phyloP scores from a whole-genome alignment of 92 coral and sea anemone genomes.

The Umimayanthus chanpuru region DNA sequence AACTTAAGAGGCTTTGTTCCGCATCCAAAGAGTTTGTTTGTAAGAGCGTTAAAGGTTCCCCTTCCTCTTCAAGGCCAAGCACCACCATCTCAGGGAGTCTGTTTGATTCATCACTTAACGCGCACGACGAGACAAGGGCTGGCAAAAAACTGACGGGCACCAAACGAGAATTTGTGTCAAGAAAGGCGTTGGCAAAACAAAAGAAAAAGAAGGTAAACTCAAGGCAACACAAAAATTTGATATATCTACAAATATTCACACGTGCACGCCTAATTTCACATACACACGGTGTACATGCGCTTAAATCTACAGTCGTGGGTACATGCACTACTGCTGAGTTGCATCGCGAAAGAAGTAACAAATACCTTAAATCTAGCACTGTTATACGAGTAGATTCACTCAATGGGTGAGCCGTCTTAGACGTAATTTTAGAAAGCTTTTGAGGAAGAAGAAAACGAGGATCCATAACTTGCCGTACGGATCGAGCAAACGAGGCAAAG shows the following conservation, averaged over 20 bases:
- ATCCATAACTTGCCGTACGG: no score
- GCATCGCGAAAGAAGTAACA: no score
- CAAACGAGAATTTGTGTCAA: not conserved
- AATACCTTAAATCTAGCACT: no score
- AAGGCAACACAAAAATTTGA: not conserved
- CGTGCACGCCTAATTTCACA: no score
- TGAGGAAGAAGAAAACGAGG: no score
- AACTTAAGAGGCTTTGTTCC: not conserved
- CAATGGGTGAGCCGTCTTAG: no score
- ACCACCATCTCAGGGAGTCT: not conserved
- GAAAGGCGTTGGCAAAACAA: not conserved
- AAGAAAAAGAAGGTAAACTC: conserved; percentile 15
- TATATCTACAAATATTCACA: not conserved
- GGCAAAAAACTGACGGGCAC: not conserved
- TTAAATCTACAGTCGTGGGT: not conserved
- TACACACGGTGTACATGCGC: not conserved
- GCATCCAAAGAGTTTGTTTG: not conserved
- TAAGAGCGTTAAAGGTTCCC: not conserved
- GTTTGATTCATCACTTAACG: not conserved
- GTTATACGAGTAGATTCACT: no score
- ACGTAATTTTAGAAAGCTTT: no score
- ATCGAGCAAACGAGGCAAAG: no score
- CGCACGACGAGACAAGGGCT: not conserved
- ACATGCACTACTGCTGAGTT: not conserved
- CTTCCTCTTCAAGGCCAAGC: not conserved